These are phyloP conservation scores for Scaptodrosophila lebanonensis DNA, from an alignment of 1,140 invertebrate genomes.

Conservation along the genomic window DNA sequence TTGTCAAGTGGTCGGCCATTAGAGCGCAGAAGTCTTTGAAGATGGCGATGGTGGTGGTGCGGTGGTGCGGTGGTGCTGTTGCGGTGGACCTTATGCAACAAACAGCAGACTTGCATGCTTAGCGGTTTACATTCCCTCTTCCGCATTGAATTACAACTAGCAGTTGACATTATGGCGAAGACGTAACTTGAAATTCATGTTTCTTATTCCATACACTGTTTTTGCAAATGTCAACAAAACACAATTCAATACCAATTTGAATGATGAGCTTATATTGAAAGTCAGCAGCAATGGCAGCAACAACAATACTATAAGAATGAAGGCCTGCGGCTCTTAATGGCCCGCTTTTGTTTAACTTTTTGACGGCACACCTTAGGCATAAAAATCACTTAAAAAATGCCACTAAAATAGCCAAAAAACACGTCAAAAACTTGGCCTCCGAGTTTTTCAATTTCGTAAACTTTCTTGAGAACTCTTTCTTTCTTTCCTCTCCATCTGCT, in stretches of 20 bases:
- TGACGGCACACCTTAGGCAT: slow-evolving; percentile 50
- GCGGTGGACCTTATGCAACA: background rate
- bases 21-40: no score
- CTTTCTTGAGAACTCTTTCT: slow-evolving; percentile 61
- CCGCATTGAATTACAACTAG: slow-evolving; percentile 72
- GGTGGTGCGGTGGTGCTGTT: no score
- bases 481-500: slow-evolving; percentile 5
- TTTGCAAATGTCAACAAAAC: background rate
- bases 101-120: background rate
- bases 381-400: slow-evolving; percentile 37
- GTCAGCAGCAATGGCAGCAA: slow-evolving; percentile 23
- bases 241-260: background rate
- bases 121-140: slow-evolving; percentile 8
- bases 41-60: slow-evolving; percentile 41
- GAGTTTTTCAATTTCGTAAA: slow-evolving; percentile 52
- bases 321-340: slow-evolving; percentile 38
- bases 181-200: background rate
- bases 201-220: background rate
- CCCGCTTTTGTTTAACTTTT: slow-evolving; percentile 35
- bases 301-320: background rate
- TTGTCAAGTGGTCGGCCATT: no score
- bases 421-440: slow-evolving; percentile 25
- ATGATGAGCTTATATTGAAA: no score
- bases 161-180: background rate
- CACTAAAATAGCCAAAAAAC: slow-evolving; percentile 53